Evolutionary conservation across 2,113 vertebrate species (phyloP).

Genomic region (Labrus mixtus): DNA sequence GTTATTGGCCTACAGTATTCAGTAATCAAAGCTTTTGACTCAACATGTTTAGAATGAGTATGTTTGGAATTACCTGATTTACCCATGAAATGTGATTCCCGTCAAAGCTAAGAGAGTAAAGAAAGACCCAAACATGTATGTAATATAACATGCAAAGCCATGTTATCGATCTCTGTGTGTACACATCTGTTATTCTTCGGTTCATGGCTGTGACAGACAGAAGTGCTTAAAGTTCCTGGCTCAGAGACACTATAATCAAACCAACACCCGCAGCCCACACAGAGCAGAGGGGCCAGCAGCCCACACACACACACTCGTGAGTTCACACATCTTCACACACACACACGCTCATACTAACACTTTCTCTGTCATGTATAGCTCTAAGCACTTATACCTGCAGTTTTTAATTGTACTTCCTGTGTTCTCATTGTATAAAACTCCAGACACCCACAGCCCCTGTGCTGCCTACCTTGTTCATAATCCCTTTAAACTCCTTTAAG

Average conservation of each 20-base stretch:
- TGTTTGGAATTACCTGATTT: background rate
- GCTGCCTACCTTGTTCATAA: slow-evolving; percentile 48
- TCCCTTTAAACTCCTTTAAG: slow-evolving; percentile 39
- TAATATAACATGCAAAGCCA: background rate
- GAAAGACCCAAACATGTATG: background rate
- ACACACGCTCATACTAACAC: slow-evolving; percentile 30
- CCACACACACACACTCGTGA: slow-evolving; percentile 32
- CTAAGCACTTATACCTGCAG: slow-evolving; percentile 65
- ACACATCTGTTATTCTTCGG: slow-evolving; percentile 50
- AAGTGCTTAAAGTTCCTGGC: slow-evolving; percentile 56
- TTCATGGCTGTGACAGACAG: slow-evolving; percentile 50
- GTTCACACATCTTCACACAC: slow-evolving; percentile 28
- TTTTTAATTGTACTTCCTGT: slow-evolving; percentile 69
- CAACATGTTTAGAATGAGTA: background rate
- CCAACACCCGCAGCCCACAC: slow-evolving; percentile 74
- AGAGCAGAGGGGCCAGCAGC: slow-evolving; percentile 49
- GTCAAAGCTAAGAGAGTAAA: background rate
- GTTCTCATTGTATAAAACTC: slow-evolving; percentile 57
- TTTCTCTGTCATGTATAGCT: slow-evolving; percentile 30
- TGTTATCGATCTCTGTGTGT: slow-evolving; percentile 6
- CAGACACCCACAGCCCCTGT: slow-evolving; percentile 61
- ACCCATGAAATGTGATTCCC: background rate
- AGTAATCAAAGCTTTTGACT: background rate
- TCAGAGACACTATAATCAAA: slow-evolving; percentile 65
- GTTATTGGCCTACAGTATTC: no score